Evolutionary conservation across 2,888 invertebrate genomes (phyloP).

Genomic region (Saturnia pavonia): DNA sequence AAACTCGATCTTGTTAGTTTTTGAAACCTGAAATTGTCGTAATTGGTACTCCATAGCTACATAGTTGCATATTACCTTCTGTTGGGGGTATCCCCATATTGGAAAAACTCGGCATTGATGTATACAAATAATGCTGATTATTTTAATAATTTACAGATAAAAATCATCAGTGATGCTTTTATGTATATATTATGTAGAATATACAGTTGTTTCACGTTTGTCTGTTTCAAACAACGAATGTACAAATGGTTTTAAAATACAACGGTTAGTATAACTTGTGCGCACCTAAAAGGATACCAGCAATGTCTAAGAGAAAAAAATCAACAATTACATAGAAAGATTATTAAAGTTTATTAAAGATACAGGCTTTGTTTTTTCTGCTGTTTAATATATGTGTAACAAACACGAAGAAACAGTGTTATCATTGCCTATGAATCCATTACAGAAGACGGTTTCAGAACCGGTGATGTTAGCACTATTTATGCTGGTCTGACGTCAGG

Average conservation of each 20-base stretch:
- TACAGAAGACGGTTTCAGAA: slow-evolving; percentile 54
- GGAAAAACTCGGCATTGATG: background rate
- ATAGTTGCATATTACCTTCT: too few species aligned
- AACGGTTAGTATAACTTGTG: background rate
- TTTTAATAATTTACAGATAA: background rate
- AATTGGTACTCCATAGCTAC: background rate
- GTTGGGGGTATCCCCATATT: background rate
- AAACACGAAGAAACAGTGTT: slow-evolving; percentile 65
- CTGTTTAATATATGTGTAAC: slow-evolving; percentile 42
- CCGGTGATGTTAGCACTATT: slow-evolving; percentile 51
- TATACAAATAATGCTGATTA: background rate
- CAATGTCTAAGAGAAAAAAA: background rate
- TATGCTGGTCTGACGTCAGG: slow-evolving; percentile 56
- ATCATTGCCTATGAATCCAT: slow-evolving; percentile 65
- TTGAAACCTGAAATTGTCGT: slow-evolving; percentile 23
- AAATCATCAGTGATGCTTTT: background rate
- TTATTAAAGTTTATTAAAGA: background rate
- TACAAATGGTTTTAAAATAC: background rate
- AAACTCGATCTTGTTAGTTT: slow-evolving; percentile 43
- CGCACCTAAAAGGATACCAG: background rate
- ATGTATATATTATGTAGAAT: background rate
- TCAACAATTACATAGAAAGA: background rate
- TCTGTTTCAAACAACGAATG: background rate
- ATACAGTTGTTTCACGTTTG: background rate
- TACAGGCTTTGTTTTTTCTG: background rate